Base-by-base conservation (phyloP, 2,888 invertebrate species). In the Bembecia ichneumoniformis region DNA sequence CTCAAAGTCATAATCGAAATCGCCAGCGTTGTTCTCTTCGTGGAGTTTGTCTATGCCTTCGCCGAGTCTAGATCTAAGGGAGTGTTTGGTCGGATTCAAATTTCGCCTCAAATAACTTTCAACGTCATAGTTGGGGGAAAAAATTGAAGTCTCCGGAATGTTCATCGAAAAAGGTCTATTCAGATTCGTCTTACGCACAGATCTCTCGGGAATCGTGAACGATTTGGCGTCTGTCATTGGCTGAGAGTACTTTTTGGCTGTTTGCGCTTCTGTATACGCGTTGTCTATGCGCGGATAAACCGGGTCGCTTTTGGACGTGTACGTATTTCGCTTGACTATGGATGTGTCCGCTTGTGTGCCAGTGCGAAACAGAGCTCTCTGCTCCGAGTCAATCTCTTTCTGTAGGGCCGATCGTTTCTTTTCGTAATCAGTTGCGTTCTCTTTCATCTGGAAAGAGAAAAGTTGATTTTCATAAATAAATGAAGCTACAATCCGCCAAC, bases 341-440 rank as follows among this genome's bases (percentile, higher is more conserved):
- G 43, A 35, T 0, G 49, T 48, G 11, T 49, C 15, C 0, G 68
- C 60, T 2, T 64, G 65, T 0, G 68, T 53, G 1, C 49, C 43
- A 1, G 67, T 58, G 35, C 75, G 64, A 0, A 69, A 46, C 1
- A 77, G 52, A 7, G 71, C 67, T 9, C 70, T 58, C 17, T 78
- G 68, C 54, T 87, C 82, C 0, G 62, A 54, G 49, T 88, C 79
- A 48, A 88, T 84, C 17, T 89, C 87, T 43, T 75, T 74, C 53
- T 89, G 88, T 13, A 89, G 64, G 3, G 83, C 80, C 35, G 77
- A 76, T 54, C 88, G 82, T 56, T 84, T 84, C 20, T 68, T 68
- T 48, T 87, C 70, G 60, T 84, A 87, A 40, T 89, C 88, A 46
- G 74, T 74, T 35, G 84, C 71, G 62, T 82, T 86, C 55, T 88